Conservation (phyloP, 2,888 invertebrate genomes). For the Cantharis flavilabris region DNA sequence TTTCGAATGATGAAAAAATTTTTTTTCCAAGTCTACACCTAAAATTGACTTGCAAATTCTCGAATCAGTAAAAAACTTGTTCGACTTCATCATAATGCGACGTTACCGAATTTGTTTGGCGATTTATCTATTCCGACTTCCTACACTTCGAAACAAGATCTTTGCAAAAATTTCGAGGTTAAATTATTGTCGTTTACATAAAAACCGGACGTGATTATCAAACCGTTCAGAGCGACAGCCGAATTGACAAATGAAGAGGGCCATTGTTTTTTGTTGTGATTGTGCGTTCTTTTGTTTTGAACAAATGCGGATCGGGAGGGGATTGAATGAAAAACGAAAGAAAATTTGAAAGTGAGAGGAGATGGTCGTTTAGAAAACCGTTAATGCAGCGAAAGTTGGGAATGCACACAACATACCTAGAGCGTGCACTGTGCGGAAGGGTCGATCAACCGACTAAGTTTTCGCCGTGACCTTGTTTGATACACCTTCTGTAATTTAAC, state of each 20-base stretch:
- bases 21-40: background rate
- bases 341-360: background rate
- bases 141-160: background rate
- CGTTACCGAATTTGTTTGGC: background rate
- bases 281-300: background rate
- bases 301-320: background rate
- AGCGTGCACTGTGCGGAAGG: slow-evolving; percentile 20
- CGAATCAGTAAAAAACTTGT: background rate
- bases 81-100: background rate
- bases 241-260: background rate
- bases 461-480: slow-evolving; percentile 57
- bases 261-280: background rate
- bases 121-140: background rate
- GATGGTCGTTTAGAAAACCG: background rate
- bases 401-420: background rate
- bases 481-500: slow-evolving; percentile 42
- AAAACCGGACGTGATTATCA: background rate
- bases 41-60: background rate
- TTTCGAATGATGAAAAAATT: background rate
- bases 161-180: background rate
- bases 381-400: background rate
- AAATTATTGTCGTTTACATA: background rate
- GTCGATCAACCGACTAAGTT: slow-evolving; percentile 34
- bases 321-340: background rate
- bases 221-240: background rate